phyloP scores from a whole-genome alignment of 2,113 vertebrate genomes.

The Tragelaphus strepsiceros region DNA sequence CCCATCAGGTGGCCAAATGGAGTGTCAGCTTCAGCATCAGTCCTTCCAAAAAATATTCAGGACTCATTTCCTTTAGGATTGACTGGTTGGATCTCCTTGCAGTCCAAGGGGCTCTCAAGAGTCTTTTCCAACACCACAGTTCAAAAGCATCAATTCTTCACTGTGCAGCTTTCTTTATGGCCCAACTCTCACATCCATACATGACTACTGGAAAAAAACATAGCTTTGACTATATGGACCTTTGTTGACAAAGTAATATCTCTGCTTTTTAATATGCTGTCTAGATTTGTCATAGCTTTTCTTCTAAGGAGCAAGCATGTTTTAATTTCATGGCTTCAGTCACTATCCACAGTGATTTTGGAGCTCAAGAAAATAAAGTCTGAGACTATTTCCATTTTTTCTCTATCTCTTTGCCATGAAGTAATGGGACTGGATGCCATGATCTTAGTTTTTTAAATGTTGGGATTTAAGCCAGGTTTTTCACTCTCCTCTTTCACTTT shows the following conservation, averaged over 20 bases:
- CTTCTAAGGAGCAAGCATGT: background rate
- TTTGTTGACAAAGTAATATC: background rate
- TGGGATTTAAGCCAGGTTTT: background rate
- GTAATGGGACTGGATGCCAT: background rate
- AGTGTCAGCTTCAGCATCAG: background rate
- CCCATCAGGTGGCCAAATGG: fast-evolving
- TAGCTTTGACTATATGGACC: background rate
- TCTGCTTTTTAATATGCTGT: background rate
- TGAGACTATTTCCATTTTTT: background rate
- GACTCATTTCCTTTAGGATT: background rate
- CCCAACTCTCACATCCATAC: background rate
- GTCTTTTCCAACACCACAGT: background rate
- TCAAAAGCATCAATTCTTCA: background rate
- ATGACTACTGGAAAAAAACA: background rate
- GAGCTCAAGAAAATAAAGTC: background rate
- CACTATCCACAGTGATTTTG: background rate
- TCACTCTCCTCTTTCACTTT: background rate
- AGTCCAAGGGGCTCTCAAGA: background rate
- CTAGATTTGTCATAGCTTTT: background rate
- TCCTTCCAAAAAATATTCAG: background rate
- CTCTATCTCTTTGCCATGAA: background rate
- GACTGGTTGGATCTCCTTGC: background rate
- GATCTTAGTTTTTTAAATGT: background rate
- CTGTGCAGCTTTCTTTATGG: background rate
- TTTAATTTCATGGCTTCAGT: background rate